These are phyloP conservation scores for Peromyscus californicus DNA, from an alignment of 2,113 vertebrate species.

Conservation along the genomic window DNA sequence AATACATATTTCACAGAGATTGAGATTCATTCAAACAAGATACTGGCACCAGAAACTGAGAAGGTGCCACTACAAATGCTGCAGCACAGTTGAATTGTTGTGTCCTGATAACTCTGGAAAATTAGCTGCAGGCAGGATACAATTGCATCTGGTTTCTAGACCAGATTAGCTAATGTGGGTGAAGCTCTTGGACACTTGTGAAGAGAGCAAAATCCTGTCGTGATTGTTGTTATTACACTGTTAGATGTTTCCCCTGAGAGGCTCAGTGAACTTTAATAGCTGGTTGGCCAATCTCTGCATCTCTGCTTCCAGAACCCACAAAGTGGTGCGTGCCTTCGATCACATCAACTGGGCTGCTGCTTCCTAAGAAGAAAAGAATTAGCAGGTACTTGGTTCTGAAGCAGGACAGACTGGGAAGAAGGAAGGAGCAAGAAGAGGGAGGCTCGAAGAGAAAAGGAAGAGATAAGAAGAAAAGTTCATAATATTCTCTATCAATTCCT, in stretches of 20 bases:
- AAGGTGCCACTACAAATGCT: not conserved
- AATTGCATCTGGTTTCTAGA: not conserved
- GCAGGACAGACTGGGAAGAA: not conserved
- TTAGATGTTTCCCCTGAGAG: not conserved
- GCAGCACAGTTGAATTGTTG: not conserved
- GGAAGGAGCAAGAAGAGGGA: not conserved
- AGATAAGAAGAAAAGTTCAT: not conserved
- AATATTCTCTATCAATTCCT: not conserved
- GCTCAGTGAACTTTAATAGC: not conserved
- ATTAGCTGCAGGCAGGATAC: not conserved
- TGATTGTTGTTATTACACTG: not conserved
- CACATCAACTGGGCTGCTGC: not conserved
- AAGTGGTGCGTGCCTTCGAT: not conserved
- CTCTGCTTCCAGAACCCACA: not conserved
- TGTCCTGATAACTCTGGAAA: constrained; percentile 31
- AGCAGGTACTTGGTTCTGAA: not conserved
- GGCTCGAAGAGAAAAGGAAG: not conserved
- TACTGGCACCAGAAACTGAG: not conserved
- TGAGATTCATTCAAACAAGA: not conserved
- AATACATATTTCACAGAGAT: not conserved
- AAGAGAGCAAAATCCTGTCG: not conserved
- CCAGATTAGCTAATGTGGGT: not conserved
- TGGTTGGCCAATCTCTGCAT: not conserved
- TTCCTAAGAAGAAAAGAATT: not conserved
- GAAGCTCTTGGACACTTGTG: not conserved